Percentiles rank a stretch among this genome's conserved stretches.
These are phyloP conservation scores for Nomada ruficornis DNA, from an alignment of 2,888 invertebrate species.

Conservation along the genomic window DNA sequence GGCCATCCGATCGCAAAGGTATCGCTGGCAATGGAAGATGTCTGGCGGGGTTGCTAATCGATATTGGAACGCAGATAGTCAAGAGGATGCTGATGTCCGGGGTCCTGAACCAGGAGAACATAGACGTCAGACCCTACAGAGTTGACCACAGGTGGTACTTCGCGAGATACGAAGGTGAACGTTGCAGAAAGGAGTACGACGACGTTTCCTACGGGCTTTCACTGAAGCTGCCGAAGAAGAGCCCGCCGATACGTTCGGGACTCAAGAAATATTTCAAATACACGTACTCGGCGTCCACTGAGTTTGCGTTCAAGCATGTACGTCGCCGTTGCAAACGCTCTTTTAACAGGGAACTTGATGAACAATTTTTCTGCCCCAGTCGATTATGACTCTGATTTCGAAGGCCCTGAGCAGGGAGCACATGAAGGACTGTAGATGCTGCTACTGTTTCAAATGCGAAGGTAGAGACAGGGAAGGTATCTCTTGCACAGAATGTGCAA, in stretches of 20 bases:
- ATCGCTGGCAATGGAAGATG: conserved; percentile 6
- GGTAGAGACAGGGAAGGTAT: conserved; percentile 26
- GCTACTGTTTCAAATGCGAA: conserved; percentile 44
- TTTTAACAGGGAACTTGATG: background rate
- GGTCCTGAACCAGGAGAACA: conserved; percentile 82
- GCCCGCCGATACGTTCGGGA: background rate
- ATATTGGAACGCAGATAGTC: conserved; percentile 77
- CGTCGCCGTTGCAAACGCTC: background rate
- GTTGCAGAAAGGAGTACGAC: conserved; percentile 81
- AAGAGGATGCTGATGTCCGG: conserved; percentile 82
- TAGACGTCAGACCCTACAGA: conserved; percentile 84
- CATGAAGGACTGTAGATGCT: conserved; percentile 43
- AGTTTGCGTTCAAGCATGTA: conserved; percentile 26
- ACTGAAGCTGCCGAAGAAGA: too few relatives aligned
- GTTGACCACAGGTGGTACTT: conserved; percentile 81
- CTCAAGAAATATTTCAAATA: conserved; percentile 29
- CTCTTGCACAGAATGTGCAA: too few relatives aligned
- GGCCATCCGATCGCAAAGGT: conserved; percentile 80
- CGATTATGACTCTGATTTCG: conserved; percentile 14
- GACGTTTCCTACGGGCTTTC: conserved; percentile 21
- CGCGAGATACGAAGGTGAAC: conserved; percentile 83
- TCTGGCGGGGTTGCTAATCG: background rate
- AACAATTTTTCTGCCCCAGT: conserved; percentile 19
- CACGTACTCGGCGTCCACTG: background rate
- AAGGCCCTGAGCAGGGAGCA: background rate